These are phyloP conservation scores for Protonibea diacanthus DNA, from an alignment of 2,797 vertebrate genomes.

Conservation along the genomic window DNA sequence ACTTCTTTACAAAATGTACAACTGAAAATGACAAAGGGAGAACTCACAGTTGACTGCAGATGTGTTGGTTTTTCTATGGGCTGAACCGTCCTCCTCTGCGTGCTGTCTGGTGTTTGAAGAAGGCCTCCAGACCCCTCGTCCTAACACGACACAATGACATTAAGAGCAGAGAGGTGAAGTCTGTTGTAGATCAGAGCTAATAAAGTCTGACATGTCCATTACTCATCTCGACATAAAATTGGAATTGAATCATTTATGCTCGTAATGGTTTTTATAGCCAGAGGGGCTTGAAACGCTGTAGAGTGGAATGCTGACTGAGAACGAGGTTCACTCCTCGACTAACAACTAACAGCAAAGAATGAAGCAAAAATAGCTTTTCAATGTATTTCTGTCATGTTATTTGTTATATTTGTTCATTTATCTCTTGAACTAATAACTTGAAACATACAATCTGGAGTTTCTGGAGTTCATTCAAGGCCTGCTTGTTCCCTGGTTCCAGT, in stretches of 20 bases:
- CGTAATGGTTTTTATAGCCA: not conserved
- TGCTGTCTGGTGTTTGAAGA: conserved; percentile 55
- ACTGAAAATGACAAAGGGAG: not conserved
- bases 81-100: conserved; percentile 86
- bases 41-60: conserved; percentile 89
- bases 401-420: not conserved
- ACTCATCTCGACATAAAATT: not conserved
- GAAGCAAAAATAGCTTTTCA: not conserved
- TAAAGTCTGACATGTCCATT: not conserved
- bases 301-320: not conserved
- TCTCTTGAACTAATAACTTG: not conserved
- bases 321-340: not conserved
- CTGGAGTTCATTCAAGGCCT: conserved; percentile 92
- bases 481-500: conserved; percentile 97
- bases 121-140: conserved; percentile 77
- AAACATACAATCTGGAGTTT: conserved; percentile 90
- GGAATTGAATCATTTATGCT: not conserved
- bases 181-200: not conserved
- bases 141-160: conserved; percentile 70
- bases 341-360: not conserved
- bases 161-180: not conserved
- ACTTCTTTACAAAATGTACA: not conserved
- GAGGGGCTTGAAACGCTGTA: not conserved
- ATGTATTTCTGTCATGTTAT: not conserved
- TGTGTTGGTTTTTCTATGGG: conserved; percentile 86